A percentile compares a stretch with the other conserved stretches of the same genome.
phyloP scores from a whole-genome alignment of 2,797 vertebrate species.

The Eurystomus glaucurus region DNA sequence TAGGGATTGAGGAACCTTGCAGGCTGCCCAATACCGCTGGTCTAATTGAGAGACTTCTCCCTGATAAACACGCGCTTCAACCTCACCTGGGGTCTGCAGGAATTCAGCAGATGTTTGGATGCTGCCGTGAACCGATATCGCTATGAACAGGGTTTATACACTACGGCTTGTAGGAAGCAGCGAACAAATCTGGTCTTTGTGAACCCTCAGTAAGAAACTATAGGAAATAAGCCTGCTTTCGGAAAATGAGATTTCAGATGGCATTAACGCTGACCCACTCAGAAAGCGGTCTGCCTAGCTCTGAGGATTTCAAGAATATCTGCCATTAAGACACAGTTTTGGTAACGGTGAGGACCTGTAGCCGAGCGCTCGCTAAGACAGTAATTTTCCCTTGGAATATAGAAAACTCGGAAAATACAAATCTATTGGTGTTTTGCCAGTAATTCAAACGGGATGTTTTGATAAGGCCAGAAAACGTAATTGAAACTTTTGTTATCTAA shows the following conservation, averaged over 20 bases:
- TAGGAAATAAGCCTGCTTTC: not conserved
- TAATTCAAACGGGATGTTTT: not conserved
- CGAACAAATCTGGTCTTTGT: not conserved
- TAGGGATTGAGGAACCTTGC: not conserved
- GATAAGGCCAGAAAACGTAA: not conserved
- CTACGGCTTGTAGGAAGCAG: not conserved
- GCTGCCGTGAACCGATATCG: fast-evolving
- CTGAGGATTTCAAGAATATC: not conserved
- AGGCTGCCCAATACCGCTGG: not conserved
- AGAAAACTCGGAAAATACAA: not conserved
- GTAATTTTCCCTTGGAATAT: not conserved
- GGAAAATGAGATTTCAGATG: not conserved
- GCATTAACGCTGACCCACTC: not conserved
- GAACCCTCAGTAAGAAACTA: not conserved
- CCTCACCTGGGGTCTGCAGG: not conserved
- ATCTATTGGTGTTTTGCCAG: not conserved
- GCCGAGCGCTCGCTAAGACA: not conserved
- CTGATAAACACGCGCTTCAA: not conserved
- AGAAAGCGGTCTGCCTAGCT: not conserved
- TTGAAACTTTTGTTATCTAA: not conserved
- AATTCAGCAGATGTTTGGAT: not conserved
- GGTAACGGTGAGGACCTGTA: not conserved
- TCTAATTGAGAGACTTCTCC: not conserved
- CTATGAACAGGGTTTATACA: not conserved
- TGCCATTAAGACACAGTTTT: not conserved